Percentiles rank a stretch among this genome's conserved stretches.
Evolutionary conservation across 2,797 vertebrate genomes (phyloP).

Genomic region (Megalops cyprinoides): DNA sequence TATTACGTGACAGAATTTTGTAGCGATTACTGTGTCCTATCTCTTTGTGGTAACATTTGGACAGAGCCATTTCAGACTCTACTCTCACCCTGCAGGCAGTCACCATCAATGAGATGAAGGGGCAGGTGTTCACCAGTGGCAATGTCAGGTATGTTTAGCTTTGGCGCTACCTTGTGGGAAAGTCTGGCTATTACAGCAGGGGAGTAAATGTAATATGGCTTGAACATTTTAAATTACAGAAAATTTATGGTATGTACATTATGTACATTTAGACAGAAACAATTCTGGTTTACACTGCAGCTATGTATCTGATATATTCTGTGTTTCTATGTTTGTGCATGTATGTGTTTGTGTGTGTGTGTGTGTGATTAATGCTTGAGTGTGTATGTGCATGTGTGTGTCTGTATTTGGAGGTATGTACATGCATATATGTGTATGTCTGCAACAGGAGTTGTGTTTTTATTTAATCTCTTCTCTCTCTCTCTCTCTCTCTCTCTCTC

Average conservation of each 20-base stretch:
- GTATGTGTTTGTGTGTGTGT: neutral
- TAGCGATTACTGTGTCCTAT: neutral
- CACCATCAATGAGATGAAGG: conserved; percentile 75
- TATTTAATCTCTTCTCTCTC: neutral
- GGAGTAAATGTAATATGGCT: neutral
- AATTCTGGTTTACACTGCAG: neutral
- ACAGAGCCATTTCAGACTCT: neutral
- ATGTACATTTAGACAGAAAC: neutral
- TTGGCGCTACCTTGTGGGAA: neutral
- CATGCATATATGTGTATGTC: neutral
- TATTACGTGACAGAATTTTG: neutral
- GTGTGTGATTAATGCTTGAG: neutral
- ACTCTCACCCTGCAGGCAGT: conserved; percentile 63
- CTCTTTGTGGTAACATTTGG: neutral
- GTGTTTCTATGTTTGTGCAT: neutral
- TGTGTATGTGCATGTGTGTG: neutral
- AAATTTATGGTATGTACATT: no score
- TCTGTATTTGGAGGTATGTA: neutral
- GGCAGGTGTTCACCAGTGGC: conserved; percentile 61
- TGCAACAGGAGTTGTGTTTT: neutral
- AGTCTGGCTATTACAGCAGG: neutral
- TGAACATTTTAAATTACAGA: neutral
- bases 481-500: neutral
- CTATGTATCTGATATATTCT: neutral
- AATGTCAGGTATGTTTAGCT: conserved; percentile 59